Evolutionary conservation across 2,113 vertebrate genomes (phyloP), one percentile per base, ranked within the genome.

Genomic region (Thalassarche chlororhynchos): DNA sequence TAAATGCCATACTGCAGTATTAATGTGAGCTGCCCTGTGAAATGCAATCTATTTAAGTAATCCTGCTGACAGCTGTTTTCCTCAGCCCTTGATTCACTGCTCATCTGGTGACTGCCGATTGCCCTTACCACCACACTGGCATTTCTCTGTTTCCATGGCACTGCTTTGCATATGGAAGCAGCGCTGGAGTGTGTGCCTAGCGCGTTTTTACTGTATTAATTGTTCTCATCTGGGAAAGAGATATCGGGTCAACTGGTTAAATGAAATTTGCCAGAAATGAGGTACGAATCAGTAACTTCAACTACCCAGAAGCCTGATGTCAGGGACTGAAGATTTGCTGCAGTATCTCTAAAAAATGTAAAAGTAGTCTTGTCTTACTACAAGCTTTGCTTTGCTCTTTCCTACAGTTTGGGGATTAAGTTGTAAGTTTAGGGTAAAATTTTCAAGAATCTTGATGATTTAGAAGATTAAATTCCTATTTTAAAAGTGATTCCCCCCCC

Each of bases 101-200:
- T 96, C 94, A 81, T 97, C 93, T 97, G 96, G 82, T 97, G 91
- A 60, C 86, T 94, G 93, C 93, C 0, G 8, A 60, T 83, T 71
- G 96, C 97, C 95, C 95, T 97, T 74, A 82, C 72, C 18, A 19
- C 81, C 7, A 6, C 57, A 10, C 47, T 54, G 88, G 96, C 93
- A 93, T 86, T 82, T 89, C 90, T 80, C 76, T 40, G 97, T 98
- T 98, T 97, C 98, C 97, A 97, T 98, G 97, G 98, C 81, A 51
- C 91, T 98, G 95, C 96, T 97, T 81, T 93, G 95, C 98, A 91
- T 90, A 87, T 49, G 88, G 95, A 96, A 89, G 95, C 72, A 44
- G 94, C 3, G 54, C 95, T 91, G 51, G 72, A 90, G 91, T 42
- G 42, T 92, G 94, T 95, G 79, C 75, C 54, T 92, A 55, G 57